Base-by-base conservation (phyloP, 1,140 invertebrate species). In the Carposina sasakii region DNA sequence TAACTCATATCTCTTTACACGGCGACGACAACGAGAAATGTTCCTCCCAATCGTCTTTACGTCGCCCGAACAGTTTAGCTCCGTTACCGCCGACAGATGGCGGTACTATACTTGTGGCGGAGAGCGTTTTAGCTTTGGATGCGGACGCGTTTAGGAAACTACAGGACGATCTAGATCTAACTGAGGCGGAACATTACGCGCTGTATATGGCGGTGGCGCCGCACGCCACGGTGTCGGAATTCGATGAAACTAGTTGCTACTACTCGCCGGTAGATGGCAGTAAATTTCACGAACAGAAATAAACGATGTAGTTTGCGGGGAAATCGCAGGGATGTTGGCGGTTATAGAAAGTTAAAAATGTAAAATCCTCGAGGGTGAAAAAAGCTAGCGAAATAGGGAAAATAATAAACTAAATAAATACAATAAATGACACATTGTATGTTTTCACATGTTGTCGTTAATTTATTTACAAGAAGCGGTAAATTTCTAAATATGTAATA, bases 111-210 rank as follows among this genome's bases (percentile, higher is more conserved):
- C 54, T 86, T 2, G 81, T 85, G 2, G 81, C 84, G 1, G 84
- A 86, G 52, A 86, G 81, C 52, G 81, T 86, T 4, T 50, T 86
- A 26, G 84, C 84, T 2, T 48, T 86, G 8, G 82, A 85, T 57
- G 82, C 84, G 1, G 59, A 56, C 3, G 59, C 75, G 13, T 82
- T 86, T 46, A 71, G 63, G 34, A 77, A 77, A 58, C 60, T 86
- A 8, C 85, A 78, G 44, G 82, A 86, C 31, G 82, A 86, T 22
- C 48, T 85, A 20, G 83, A 93, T 52, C 71, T 95, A 13, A 95
- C 93, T 2, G 93, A 95, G 54, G 93, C 93, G 1, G 94, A 96
- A 68, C 91, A 95, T 73, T 95, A 94, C 75, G 94, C 93, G 28
- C 71, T 96, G 34, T 95, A 95, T 54, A 94, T 93, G 51, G 90